Conservation (phyloP, 1,140 invertebrate genomes). For the Leptopilina clavipes region DNA sequence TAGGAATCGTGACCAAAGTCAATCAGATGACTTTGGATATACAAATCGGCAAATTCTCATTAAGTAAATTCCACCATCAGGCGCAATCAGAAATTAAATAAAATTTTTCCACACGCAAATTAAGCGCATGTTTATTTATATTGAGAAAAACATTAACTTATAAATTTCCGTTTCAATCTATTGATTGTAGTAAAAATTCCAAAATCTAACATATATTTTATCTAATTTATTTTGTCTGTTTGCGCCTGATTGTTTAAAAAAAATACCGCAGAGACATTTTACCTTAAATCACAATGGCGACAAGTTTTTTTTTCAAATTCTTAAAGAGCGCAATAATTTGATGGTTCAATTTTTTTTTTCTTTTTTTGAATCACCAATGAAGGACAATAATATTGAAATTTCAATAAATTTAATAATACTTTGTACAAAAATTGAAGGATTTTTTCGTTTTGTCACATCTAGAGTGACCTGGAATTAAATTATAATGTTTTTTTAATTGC, state of each 20-base stretch:
- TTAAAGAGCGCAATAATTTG: slow-evolving; percentile 45
- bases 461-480: too few species aligned
- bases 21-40: slow-evolving; percentile 60
- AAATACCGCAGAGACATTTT: slow-evolving; percentile 52
- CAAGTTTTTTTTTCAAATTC: slow-evolving; percentile 57
- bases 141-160: too few species aligned
- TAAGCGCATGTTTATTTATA: too few species aligned
- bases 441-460: too few species aligned
- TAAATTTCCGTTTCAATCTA: too few species aligned
- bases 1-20: slow-evolving; percentile 54
- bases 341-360: slow-evolving; percentile 38
- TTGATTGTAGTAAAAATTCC: not conserved
- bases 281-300: slow-evolving; percentile 66
- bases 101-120: not conserved
- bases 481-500: slow-evolving; percentile 3
- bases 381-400: slow-evolving; percentile 48
- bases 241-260: slow-evolving; percentile 46
- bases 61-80: not conserved
- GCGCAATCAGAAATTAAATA: not conserved
- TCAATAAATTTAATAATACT: slow-evolving; percentile 47
- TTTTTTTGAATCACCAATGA: slow-evolving; percentile 45
- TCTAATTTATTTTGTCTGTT: slow-evolving; percentile 35
- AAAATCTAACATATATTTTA: too few species aligned
- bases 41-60: slow-evolving; percentile 58
- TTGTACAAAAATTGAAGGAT: slow-evolving; percentile 4